A percentile compares a stretch with the other conserved stretches of the same genome.
Evolutionary conservation across 1,140 invertebrate genomes (phyloP).

Genomic region (Aphaenogaster floridana): DNA sequence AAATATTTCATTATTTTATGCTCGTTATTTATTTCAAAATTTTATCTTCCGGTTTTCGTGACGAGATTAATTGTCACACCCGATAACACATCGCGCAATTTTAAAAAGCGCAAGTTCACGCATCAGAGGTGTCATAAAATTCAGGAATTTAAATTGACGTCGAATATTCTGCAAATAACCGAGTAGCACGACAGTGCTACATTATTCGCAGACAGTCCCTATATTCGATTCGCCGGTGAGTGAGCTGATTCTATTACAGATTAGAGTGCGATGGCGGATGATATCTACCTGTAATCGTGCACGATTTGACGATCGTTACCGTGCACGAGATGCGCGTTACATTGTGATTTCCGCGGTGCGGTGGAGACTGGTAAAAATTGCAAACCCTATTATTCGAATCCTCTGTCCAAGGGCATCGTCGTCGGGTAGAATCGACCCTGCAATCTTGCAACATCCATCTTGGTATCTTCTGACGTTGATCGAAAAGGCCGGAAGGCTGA

Average conservation of each 20-base stretch:
- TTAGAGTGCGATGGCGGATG: conserved; percentile 72
- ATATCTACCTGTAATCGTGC: conserved; percentile 72
- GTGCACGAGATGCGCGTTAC: conserved; percentile 27
- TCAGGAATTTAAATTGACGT: conserved; percentile 70
- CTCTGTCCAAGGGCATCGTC: conserved; percentile 29
- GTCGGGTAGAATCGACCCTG: conserved; percentile 28
- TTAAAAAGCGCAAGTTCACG: conserved; percentile 10
- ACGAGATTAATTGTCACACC: not conserved
- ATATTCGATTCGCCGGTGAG: conserved; percentile 67
- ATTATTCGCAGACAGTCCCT: conserved; percentile 26
- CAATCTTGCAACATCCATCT: conserved; percentile 62
- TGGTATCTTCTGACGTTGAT: conserved; percentile 54
- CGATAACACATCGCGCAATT: conserved; percentile 58
- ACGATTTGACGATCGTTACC: conserved; percentile 57
- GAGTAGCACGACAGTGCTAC: conserved; percentile 23
- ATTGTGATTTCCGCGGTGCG: conserved; percentile 23
- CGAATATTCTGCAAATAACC: conserved; percentile 64
- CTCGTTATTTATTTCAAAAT: conserved; percentile 9
- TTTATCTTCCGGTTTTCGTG: not conserved
- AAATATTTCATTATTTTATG: not conserved
- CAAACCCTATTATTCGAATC: conserved; percentile 55
- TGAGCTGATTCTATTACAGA: conserved; percentile 82
- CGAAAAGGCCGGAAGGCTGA: conserved; percentile 45
- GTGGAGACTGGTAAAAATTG: conserved; percentile 38
- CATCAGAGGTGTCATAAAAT: conserved; percentile 64